Base-by-base conservation (phyloP, 2,888 invertebrate species). In the Adelphocoris suturalis region DNA sequence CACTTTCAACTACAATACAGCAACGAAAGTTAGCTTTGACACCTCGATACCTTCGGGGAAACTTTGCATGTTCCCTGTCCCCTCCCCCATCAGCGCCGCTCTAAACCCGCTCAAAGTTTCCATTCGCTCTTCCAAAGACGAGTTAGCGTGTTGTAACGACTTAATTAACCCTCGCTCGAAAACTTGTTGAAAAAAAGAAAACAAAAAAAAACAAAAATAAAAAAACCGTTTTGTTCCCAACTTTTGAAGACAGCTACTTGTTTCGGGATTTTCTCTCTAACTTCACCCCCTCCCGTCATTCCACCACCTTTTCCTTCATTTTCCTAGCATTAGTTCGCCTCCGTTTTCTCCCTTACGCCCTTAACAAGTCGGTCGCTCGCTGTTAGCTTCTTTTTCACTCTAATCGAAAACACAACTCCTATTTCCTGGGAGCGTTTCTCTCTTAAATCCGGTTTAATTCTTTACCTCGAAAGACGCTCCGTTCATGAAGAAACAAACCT, bases 141-240 rank as follows among this genome's bases (percentile, higher is more conserved):
- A 82, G 82, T 52, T 82, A 47, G 82, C 82, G 82, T 82, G 82
- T 52, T 52, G 19, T 82, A 82, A 82, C 46, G 23, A 52, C 82
- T 82, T 82, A 82, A 82, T 82, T 82, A 82, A 19, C 82, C 52
- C 82, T 52, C 47, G 47, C 12, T 27, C 46, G 52, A 82, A 82
- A 82, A 82, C 82, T 82, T 28, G n/a, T 68, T 68, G 37, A 37
- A 37, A 37, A 37, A 37, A 2, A 37, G 7, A 37, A 37, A 37
- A 37, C 37, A 37, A 37, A 37, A 37, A 37, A 37, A 37, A 37
- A 2, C 37, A 4, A 37, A 37, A 37, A 37, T 7, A 7, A 37
- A 37, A 37, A 37, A 37, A 37, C 37, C 37, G 37, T 68, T 23
- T 23, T 23, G 19, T 23, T 68, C 23, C 68, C 5, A 68, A 68